These are phyloP conservation scores for Drosophila burlai DNA, from an alignment of 1,140 invertebrate species.

Conservation along the genomic window DNA sequence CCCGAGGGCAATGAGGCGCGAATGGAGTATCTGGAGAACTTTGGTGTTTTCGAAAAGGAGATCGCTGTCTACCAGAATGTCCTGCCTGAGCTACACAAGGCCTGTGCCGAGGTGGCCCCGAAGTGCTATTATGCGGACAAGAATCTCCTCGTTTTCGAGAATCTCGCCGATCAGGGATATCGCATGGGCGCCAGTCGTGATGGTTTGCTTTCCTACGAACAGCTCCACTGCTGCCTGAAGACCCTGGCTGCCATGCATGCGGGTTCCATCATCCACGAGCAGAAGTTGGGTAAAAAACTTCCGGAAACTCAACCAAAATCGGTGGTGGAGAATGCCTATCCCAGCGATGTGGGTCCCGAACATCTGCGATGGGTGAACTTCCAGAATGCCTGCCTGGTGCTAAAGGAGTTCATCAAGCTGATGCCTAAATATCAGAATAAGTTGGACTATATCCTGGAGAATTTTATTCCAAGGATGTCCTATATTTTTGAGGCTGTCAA, in stretches of 20 bases:
- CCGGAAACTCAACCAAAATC: conserved; percentile 85
- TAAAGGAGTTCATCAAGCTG: conserved; percentile 85
- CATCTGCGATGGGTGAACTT: conserved; percentile 83
- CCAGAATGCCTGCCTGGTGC: conserved; percentile 83
- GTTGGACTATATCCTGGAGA: conserved; percentile 68
- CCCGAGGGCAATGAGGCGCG: conserved; percentile 81
- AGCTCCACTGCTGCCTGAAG: conserved; percentile 86
- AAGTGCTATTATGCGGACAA: conserved; percentile 85
- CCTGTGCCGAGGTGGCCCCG: conserved; percentile 71
- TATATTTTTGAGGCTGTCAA: conserved; percentile 85
- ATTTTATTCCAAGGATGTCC: conserved; percentile 82
- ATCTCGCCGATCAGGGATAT: conserved; percentile 84
- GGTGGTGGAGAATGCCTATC: conserved; percentile 86
- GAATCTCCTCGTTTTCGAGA: conserved; percentile 86
- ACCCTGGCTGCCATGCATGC: conserved; percentile 87
- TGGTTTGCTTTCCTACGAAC: conserved; percentile 85
- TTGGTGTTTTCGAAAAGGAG: conserved; percentile 86
- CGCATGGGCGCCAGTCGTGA: conserved; percentile 73
- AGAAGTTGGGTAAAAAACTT: conserved; percentile 80
- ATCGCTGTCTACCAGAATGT: conserved; percentile 85
- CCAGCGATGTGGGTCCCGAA: conserved; percentile 66
- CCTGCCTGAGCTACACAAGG: conserved; percentile 73
- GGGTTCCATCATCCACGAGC: conserved; percentile 86
- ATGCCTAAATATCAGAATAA: conserved; percentile 75
- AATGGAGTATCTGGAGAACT: conserved; percentile 85